phyloP scores from a whole-genome alignment of 2,113 vertebrate genomes.

The Hippocampus zosterae region DNA sequence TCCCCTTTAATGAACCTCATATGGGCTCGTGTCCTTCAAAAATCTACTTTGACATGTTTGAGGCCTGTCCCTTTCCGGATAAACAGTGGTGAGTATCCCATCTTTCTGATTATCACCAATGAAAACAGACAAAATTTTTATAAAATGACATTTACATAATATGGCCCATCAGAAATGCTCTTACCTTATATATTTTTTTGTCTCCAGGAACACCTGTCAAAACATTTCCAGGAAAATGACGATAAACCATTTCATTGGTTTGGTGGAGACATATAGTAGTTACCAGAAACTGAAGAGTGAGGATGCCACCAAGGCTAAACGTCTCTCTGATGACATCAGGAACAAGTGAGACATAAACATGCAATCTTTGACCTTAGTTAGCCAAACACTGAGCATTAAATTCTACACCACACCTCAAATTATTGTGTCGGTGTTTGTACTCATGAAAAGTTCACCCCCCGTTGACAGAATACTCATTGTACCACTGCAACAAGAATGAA shows the following conservation, averaged over 20 bases:
- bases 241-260: constrained; percentile 59
- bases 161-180: not conserved
- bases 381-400: not conserved
- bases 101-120: not conserved
- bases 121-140: not conserved
- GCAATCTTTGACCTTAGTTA: constrained; percentile 8
- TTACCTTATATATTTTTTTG: not conserved
- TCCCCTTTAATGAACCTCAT: constrained; percentile 31
- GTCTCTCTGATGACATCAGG: constrained; percentile 56
- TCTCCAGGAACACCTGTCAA: constrained; percentile 43
- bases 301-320: constrained; percentile 62
- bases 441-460: constrained; percentile 22
- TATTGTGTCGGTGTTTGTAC: constrained; percentile 30
- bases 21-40: constrained; percentile 25
- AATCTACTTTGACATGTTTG: constrained; percentile 65
- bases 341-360: constrained; percentile 62
- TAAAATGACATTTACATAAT: not conserved
- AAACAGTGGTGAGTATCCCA: constrained; percentile 73
- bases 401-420: constrained; percentile 16
- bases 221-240: constrained; percentile 9
- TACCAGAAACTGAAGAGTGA: constrained; percentile 60
- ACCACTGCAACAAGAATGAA: not conserved
- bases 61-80: constrained; percentile 65
- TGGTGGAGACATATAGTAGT: constrained; percentile 64
- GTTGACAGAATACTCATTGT: constrained; percentile 4